These are phyloP conservation scores for Horisme vitalbata DNA, from an alignment of 2,888 invertebrate species.

Conservation along the genomic window DNA sequence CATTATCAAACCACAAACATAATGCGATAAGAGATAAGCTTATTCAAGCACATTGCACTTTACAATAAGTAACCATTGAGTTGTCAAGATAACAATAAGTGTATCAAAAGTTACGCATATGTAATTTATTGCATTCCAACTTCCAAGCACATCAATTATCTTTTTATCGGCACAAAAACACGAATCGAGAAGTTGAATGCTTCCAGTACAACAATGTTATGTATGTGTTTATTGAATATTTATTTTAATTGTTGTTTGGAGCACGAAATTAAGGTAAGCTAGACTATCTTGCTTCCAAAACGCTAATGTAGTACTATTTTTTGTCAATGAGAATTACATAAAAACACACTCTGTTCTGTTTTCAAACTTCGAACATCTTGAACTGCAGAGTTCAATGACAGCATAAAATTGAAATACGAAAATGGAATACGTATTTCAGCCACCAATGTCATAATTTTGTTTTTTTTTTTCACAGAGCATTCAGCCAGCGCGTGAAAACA, in stretches of 20 bases:
- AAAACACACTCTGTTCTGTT: too few relatives aligned
- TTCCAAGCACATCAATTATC: not conserved
- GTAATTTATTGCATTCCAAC: constrained; percentile 10
- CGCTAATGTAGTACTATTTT: too few relatives aligned
- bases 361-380: constrained; percentile 15
- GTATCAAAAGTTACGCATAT: constrained; percentile 15
- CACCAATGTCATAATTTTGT: constrained; percentile 16
- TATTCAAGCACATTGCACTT: constrained; percentile 42
- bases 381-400: constrained; percentile 2
- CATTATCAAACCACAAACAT: constrained; percentile 37
- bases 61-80: constrained; percentile 19
- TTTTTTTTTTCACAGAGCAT: constrained; percentile 20
- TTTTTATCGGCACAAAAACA: constrained; percentile 20
- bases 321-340: too few relatives aligned
- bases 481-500: constrained; percentile 29
- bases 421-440: constrained; percentile 19
- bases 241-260: constrained; percentile 14
- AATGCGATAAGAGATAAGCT: constrained; percentile 67
- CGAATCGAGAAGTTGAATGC: constrained; percentile 3
- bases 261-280: constrained; percentile 23
- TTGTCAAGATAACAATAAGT: constrained; percentile 24
- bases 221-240: constrained; percentile 25
- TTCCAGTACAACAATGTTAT: constrained; percentile 10
- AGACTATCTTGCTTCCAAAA: too few relatives aligned
- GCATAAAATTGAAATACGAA: constrained; percentile 12